Evolutionary conservation across 2,113 vertebrate species (phyloP).

Genomic region (Seriola rivoliana): DNA sequence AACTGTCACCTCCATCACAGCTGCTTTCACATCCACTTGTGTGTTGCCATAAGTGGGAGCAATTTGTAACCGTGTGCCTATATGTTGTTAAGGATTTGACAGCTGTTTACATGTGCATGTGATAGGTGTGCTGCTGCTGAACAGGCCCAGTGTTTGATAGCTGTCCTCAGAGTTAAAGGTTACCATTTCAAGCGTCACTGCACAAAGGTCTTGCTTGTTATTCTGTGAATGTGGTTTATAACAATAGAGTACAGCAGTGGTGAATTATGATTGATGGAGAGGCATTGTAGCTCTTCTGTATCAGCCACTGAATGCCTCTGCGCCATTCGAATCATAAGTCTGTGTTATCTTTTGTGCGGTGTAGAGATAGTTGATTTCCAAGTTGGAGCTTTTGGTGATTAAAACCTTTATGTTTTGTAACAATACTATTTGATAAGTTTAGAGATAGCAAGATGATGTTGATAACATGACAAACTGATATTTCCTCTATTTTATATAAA

Average conservation of each 20-base stretch:
- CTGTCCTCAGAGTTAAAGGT: constrained; percentile 78
- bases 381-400: constrained; percentile 51
- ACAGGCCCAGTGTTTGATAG: constrained; percentile 66
- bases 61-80: constrained; percentile 53
- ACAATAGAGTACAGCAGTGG: constrained; percentile 66
- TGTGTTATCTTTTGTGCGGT: constrained; percentile 58
- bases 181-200: constrained; percentile 76
- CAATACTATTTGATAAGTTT: constrained; percentile 27
- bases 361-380: constrained; percentile 56
- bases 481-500: constrained; percentile 11
- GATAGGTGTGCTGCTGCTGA: constrained; percentile 66
- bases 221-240: constrained; percentile 66
- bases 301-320: constrained; percentile 54
- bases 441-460: constrained; percentile 1
- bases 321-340: constrained; percentile 47
- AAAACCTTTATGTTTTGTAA: constrained; percentile 46
- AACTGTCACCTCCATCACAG: constrained; percentile 52
- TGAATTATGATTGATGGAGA: constrained; percentile 74
- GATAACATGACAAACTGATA: constrained; percentile 2
- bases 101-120: constrained; percentile 78
- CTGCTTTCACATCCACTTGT: constrained; percentile 27
- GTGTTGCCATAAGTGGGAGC: constrained; percentile 44
- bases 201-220: constrained; percentile 79
- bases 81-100: constrained; percentile 72
- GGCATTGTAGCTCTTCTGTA: constrained; percentile 59